Percentiles rank a stretch among this genome's conserved stretches.
Evolutionary conservation across 1,140 invertebrate species (phyloP).

Genomic region (Zophobas morio): DNA sequence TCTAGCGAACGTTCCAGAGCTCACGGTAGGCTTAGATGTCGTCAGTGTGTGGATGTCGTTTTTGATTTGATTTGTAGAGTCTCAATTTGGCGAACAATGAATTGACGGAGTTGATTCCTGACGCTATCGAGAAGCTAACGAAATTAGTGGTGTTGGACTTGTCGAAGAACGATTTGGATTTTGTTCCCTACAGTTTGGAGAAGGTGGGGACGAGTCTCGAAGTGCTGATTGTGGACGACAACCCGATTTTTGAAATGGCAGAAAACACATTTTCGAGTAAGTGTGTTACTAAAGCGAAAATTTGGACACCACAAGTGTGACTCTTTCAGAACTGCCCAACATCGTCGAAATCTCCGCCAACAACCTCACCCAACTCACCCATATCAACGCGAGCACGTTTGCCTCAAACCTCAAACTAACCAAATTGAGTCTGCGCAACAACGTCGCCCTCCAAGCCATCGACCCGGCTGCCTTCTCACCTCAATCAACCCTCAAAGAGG

Average conservation of each 20-base stretch:
- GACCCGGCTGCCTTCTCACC: constrained; percentile 70
- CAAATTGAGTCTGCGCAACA: constrained; percentile 70
- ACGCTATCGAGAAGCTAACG: constrained; percentile 67
- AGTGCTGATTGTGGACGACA: constrained; percentile 72
- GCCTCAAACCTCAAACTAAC: constrained; percentile 68
- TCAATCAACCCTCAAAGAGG: constrained; percentile 70
- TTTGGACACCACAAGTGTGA: no score
- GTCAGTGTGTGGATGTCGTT: neutral
- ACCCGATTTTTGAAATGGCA: constrained; percentile 71
- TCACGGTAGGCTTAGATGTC: constrained; percentile 69
- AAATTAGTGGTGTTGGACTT: constrained; percentile 72
- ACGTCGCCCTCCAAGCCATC: constrained; percentile 68
- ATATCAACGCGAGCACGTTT: constrained; percentile 70
- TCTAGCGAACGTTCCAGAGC: constrained; percentile 71
- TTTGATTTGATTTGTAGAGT: constrained; percentile 62
- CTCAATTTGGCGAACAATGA: constrained; percentile 74
- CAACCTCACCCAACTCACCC: constrained; percentile 70
- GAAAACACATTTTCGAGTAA: constrained; percentile 72
- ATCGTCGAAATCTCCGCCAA: constrained; percentile 72
- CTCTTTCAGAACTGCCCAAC: no score
- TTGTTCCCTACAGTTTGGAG: constrained; percentile 71
- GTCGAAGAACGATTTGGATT: constrained; percentile 72
- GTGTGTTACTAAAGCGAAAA: no score
- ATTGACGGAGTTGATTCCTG: constrained; percentile 67
- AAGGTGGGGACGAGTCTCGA: constrained; percentile 69